Percentiles rank a stretch among this genome's conserved stretches.
phyloP scores from a whole-genome alignment of 2,797 vertebrate species.

The Sebastolobus alascanus region DNA sequence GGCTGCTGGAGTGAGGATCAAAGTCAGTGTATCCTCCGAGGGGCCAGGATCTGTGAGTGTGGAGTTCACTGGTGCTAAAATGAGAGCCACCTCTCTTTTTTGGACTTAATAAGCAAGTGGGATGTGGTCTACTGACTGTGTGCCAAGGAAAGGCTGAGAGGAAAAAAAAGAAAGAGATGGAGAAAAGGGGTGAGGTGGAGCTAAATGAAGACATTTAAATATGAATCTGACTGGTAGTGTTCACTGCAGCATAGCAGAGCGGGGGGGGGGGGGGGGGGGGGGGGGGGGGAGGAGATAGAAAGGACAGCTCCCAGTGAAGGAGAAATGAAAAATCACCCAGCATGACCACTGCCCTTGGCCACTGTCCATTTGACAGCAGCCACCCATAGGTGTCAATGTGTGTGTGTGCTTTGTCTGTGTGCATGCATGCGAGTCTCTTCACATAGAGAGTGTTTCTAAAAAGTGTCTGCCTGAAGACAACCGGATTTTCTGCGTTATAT shows the following conservation, averaged over 20 bases:
- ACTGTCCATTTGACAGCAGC: constrained; percentile 65
- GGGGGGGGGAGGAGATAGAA: constrained; percentile 9
- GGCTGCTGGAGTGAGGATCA: constrained; percentile 52
- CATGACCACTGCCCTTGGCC: constrained; percentile 75
- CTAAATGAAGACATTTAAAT: constrained; percentile 67
- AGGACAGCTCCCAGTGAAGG: constrained; percentile 56
- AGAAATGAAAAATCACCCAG: constrained; percentile 73
- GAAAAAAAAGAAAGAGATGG: neutral
- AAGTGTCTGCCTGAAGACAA: constrained; percentile 19
- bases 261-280: constrained; percentile 27
- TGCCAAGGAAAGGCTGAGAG: constrained; percentile 25
- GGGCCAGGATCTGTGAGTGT: constrained; percentile 25
- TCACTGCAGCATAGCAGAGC: constrained; percentile 57
- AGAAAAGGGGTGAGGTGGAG: constrained; percentile 32
- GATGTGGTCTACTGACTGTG: constrained; percentile 32
- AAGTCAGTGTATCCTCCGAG: constrained; percentile 29
- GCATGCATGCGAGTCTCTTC: constrained; percentile 13
- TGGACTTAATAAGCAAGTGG: constrained; percentile 37
- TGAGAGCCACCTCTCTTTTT: constrained; percentile 26
- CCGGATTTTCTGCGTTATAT: constrained; percentile 23
- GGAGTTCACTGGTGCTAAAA: constrained; percentile 49
- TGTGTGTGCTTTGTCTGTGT: constrained; percentile 40
- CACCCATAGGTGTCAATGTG: constrained; percentile 37
- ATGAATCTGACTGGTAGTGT: constrained; percentile 51
- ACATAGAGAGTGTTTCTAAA: constrained; percentile 10